Conservation (phyloP, 1,140 invertebrate species). For the Megalonaias nervosa region DNA sequence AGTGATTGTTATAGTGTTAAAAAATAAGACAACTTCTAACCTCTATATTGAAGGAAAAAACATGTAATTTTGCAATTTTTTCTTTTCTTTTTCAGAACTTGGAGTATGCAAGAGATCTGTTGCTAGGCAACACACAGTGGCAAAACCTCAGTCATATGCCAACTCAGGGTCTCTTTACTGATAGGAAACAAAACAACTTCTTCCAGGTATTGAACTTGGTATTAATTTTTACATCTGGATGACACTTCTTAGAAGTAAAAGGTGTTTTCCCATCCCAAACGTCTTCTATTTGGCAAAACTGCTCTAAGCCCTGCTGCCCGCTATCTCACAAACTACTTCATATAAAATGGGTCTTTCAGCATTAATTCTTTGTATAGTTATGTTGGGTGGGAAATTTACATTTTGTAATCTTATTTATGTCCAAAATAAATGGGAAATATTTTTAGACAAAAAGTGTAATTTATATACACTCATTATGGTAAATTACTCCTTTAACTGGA, state of each 20-base stretch:
- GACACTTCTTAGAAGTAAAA: neutral
- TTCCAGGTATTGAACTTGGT: conserved; percentile 80
- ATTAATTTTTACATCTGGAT: neutral
- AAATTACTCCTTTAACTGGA: no score
- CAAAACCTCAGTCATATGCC: conserved; percentile 73
- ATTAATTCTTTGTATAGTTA: no score
- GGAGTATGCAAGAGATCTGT: conserved; percentile 59
- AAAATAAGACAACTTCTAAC: neutral
- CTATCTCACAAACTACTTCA: no score
- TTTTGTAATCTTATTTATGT: no score
- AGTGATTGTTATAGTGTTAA: neutral
- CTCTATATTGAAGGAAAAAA: neutral
- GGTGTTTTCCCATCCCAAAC: no score
- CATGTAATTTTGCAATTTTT: neutral
- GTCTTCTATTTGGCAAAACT: no score
- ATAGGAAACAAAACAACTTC: conserved; percentile 88
- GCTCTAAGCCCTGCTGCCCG: no score
- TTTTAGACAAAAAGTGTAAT: no score
- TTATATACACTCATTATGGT: no score
- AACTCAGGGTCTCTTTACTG: conserved; percentile 83
- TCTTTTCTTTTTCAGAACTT: conserved; percentile 59
- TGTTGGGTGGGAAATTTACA: no score
- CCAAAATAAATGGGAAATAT: no score
- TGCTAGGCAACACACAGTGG: conserved; percentile 66
- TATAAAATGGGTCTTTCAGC: no score